These are phyloP conservation scores for Chloropsis hardwickii DNA, from an alignment of 2,113 vertebrate species.

Conservation along the genomic window DNA sequence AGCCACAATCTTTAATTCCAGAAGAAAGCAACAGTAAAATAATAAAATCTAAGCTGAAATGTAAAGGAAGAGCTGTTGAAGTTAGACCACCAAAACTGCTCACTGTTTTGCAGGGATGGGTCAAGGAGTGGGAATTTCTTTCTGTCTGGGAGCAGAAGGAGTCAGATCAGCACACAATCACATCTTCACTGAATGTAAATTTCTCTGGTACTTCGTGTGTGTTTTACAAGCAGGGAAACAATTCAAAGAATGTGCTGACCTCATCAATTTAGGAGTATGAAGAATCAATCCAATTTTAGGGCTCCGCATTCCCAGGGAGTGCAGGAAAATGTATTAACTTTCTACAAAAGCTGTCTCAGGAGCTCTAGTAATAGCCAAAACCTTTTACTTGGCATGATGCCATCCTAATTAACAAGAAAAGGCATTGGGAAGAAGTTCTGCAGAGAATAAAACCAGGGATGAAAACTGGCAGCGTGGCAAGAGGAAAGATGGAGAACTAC, in stretches of 20 bases:
- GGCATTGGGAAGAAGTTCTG: neutral
- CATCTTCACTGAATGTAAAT: neutral
- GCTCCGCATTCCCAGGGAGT: neutral
- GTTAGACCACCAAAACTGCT: neutral
- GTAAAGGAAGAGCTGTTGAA: neutral
- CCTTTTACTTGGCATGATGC: neutral
- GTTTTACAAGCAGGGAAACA: neutral
- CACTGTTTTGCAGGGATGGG: neutral
- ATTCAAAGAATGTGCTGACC: slow-evolving; percentile 12
- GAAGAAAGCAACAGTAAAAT: neutral
- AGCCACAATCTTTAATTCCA: neutral
- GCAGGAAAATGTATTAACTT: slow-evolving; percentile 4
- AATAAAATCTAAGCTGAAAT: neutral
- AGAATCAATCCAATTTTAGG: slow-evolving; percentile 28
- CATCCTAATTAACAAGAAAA: slow-evolving; percentile 8
- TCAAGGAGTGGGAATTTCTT: neutral
- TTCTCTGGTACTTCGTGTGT: neutral
- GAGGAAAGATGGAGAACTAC: neutral
- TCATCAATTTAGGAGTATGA: neutral
- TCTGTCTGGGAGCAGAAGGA: neutral
- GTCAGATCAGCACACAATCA: neutral
- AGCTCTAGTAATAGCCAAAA: slow-evolving; percentile 1
- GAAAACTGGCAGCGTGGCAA: neutral
- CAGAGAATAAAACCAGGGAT: neutral
- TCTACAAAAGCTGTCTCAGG: slow-evolving; percentile 9